Evolutionary conservation across 2,888 invertebrate species (phyloP).

Genomic region (Theretra japonica): DNA sequence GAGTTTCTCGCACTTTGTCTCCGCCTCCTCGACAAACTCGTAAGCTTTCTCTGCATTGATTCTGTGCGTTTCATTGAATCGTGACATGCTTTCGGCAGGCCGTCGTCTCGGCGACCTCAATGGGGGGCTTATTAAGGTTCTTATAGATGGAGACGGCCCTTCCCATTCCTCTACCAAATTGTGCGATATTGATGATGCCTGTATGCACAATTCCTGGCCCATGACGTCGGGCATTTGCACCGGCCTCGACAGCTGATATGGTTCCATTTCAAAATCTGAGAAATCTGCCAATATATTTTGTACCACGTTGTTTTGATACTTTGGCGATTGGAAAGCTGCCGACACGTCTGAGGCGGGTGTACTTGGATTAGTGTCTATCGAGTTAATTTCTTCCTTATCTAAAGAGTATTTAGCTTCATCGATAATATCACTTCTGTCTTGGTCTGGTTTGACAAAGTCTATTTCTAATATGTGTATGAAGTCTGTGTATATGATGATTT

Average conservation of each 20-base stretch:
- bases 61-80: conserved; percentile 81
- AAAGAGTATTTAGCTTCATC: conserved; percentile 68
- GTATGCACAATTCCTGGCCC: conserved; percentile 79
- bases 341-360: conserved; percentile 74
- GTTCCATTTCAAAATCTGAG: conserved; percentile 85
- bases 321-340: conserved; percentile 78
- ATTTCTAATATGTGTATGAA: conserved; percentile 92
- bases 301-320: conserved; percentile 83
- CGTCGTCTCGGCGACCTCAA: conserved; percentile 75
- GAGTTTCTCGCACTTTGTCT: conserved; percentile 93
- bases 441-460: conserved; percentile 79
- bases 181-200: conserved; percentile 77
- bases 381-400: conserved; percentile 70
- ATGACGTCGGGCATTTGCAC: conserved; percentile 76
- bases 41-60: conserved; percentile 90
- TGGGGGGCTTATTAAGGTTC: conserved; percentile 79
- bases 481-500: conserved; percentile 93
- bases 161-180: conserved; percentile 83
- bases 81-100: conserved; percentile 81
- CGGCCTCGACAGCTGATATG: conserved; percentile 71
- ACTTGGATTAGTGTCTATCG: conserved; percentile 67
- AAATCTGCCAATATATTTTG: conserved; percentile 87
- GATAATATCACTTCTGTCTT: conserved; percentile 59
- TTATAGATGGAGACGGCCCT: conserved; percentile 76
- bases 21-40: conserved; percentile 93